A percentile compares a stretch with the other conserved stretches of the same genome.
Evolutionary conservation across 2,797 vertebrate genomes (phyloP).

Genomic region (Amblyraja radiata): DNA sequence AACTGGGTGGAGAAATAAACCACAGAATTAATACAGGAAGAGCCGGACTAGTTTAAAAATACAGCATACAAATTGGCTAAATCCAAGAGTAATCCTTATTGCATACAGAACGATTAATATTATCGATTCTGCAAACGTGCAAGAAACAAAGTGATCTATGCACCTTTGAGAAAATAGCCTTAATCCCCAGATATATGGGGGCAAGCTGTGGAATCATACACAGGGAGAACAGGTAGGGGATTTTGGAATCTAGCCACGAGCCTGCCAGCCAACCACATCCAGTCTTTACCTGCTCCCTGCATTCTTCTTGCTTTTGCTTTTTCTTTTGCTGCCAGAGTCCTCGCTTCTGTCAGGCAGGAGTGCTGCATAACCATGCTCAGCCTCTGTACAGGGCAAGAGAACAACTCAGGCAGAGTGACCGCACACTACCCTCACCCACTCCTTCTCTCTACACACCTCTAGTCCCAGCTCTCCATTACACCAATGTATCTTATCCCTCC

Average conservation of each 20-base stretch:
- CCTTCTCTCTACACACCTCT: not conserved
- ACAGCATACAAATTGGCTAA: not conserved
- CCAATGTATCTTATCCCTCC: too few species aligned
- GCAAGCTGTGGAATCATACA: not conserved
- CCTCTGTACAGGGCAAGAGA: slow-evolving; percentile 64
- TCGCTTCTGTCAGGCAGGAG: slow-evolving; percentile 81
- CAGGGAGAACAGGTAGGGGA: not conserved
- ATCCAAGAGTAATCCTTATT: not conserved
- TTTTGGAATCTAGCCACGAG: not conserved
- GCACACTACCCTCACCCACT: too few species aligned
- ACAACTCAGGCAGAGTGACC: not conserved
- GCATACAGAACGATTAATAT: not conserved
- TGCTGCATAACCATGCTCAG: slow-evolving; percentile 91
- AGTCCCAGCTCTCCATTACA: too few species aligned
- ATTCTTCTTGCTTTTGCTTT: slow-evolving; percentile 83
- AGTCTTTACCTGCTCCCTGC: slow-evolving; percentile 78
- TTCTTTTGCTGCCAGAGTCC: slow-evolving; percentile 76
- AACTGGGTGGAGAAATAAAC: not conserved
- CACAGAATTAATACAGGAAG: not conserved
- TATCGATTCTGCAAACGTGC: not conserved
- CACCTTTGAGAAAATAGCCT: not conserved
- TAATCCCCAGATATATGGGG: not conserved
- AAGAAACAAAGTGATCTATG: not conserved
- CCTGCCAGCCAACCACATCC: too few species aligned
- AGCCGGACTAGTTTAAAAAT: not conserved